These are phyloP conservation scores for Sylvietta virens DNA, from an alignment of 2,113 vertebrate genomes.

Conservation along the genomic window DNA sequence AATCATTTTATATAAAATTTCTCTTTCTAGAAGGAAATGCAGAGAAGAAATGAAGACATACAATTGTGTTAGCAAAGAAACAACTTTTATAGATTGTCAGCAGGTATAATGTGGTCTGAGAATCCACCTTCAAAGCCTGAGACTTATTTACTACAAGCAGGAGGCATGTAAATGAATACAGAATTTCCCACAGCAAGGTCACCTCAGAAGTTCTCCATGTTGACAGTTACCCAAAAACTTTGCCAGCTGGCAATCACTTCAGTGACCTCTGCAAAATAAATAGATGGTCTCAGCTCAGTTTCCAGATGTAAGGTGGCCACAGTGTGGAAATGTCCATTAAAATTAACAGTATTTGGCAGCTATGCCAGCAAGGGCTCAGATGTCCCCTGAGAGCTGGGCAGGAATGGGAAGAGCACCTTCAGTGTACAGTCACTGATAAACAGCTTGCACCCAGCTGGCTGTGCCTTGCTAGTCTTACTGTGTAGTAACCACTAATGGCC, in stretches of 20 bases:
- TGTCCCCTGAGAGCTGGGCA: background rate
- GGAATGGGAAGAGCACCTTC: background rate
- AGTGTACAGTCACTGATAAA: background rate
- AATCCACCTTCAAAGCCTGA: background rate
- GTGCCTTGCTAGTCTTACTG: background rate
- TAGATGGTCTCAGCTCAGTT: background rate
- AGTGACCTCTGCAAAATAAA: background rate
- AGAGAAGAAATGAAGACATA: background rate
- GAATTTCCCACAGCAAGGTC: background rate
- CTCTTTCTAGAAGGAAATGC: background rate
- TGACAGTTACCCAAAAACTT: background rate
- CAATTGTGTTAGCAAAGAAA: background rate
- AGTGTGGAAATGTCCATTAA: background rate
- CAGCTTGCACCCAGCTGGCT: background rate
- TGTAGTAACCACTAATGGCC: background rate
- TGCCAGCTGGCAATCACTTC: background rate
- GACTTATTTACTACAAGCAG: background rate
- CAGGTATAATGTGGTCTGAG: background rate
- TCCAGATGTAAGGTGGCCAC: background rate
- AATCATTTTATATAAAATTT: background rate
- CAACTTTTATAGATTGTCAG: background rate
- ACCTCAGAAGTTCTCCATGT: background rate
- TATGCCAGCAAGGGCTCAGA: background rate
- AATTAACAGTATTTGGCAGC: background rate
- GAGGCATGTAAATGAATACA: background rate